Conservation (phyloP, 2,888 invertebrate species). For the Argyra leucocephala region DNA sequence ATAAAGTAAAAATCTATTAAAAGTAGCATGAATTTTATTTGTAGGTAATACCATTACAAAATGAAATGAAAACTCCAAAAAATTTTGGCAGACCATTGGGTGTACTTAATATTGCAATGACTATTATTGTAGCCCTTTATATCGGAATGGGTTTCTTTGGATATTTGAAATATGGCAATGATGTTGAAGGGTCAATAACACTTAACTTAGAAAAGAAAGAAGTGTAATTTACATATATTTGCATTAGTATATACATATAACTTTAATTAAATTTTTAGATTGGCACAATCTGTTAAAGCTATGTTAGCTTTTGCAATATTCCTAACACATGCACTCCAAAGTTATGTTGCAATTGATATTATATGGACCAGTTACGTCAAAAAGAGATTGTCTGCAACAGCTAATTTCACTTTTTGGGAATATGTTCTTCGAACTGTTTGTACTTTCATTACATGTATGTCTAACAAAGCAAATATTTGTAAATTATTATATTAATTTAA, state of each 20-base stretch:
- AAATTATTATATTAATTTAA: not conserved
- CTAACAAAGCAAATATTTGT: not conserved
- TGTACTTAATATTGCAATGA: slow-evolving; percentile 74
- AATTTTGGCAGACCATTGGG: slow-evolving; percentile 67
- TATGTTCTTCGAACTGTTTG: slow-evolving; percentile 47
- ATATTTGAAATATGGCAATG: slow-evolving; percentile 66
- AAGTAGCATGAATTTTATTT: too few relatives aligned
- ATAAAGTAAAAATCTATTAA: too few relatives aligned
- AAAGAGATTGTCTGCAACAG: slow-evolving; percentile 35
- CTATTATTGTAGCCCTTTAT: slow-evolving; percentile 65
- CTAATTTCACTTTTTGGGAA: slow-evolving; percentile 43
- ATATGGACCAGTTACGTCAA: slow-evolving; percentile 50
- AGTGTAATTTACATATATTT: slow-evolving; percentile 42
- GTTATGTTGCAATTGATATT: slow-evolving; percentile 78
- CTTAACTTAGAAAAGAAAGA: slow-evolving; percentile 61
- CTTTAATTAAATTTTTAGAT: slow-evolving; percentile 39
- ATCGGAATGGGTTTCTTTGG: slow-evolving; percentile 73
- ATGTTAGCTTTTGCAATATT: slow-evolving; percentile 63
- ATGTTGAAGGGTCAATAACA: slow-evolving; percentile 65
- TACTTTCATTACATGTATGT: slow-evolving; percentile 51
- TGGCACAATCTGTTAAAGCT: slow-evolving; percentile 54
- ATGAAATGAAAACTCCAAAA: slow-evolving; percentile 77
- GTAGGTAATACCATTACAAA: slow-evolving; percentile 80
- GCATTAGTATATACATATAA: not conserved
- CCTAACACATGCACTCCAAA: slow-evolving; percentile 76